Conservation (phyloP, 2,888 invertebrate species). For the Alviniconcha strummeri region DNA sequence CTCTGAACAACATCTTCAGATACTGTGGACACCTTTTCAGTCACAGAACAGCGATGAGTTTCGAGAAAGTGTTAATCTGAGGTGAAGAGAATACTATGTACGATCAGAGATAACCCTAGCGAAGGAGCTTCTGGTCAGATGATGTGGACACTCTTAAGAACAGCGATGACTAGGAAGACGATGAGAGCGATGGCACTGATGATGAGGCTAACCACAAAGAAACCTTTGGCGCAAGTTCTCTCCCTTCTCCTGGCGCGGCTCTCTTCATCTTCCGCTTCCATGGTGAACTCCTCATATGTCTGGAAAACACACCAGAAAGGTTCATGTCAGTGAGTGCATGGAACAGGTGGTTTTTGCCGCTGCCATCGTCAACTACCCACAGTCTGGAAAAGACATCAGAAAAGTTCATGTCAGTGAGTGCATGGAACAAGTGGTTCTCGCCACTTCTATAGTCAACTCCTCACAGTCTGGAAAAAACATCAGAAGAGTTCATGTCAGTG, state of each 20-base stretch:
- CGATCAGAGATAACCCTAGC: no score
- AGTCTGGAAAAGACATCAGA: background rate
- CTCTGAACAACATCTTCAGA: no score
- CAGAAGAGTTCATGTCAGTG: no score
- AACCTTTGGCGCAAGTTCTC: conserved; percentile 27
- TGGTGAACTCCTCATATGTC: conserved; percentile 11
- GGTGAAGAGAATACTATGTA: no score
- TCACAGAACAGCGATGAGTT: no score
- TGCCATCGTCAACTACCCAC: background rate
- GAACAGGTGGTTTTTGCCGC: no score
- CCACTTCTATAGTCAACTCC: background rate
- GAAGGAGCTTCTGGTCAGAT: background rate
- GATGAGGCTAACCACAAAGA: conserved; percentile 24
- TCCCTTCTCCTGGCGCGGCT: background rate
- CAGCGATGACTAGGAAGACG: conserved; percentile 25
- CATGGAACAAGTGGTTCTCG: no score
- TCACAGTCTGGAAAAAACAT: no score
- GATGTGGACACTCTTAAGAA: conserved; percentile 5
- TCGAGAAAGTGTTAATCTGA: no score
- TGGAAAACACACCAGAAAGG: background rate
- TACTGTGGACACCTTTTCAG: no score
- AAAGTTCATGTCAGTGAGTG: background rate
- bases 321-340: background rate
- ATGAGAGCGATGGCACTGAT: conserved; percentile 18
- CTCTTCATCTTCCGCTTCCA: background rate